Evolutionary conservation across 2,797 vertebrate genomes (phyloP), one percentile per base, ranked within the genome.

Genomic region (Gambusia yucatana): DNA sequence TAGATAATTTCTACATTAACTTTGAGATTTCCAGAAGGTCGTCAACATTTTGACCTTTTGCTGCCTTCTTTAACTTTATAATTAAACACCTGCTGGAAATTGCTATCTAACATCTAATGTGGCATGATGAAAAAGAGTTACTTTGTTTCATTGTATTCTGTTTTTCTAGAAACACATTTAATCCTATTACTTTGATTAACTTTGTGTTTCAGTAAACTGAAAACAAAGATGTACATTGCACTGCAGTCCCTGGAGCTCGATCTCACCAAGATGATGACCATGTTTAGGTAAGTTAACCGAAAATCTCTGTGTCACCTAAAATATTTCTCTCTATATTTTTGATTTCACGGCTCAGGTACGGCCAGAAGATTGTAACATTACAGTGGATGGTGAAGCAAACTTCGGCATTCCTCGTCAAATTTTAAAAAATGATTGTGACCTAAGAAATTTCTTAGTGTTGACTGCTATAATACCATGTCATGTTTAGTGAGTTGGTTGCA

Each of bases 151-250:
- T 10, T 75, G 16, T 33, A 44, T 61, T 8, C 14, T 44, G 55
- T 13, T 61, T 61, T 43, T 33, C 36, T 4, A 22, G 43, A 63
- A 75, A 25, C 17, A 25, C 28, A 25, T 76, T 47, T 65, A 44
- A 47, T 33, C 1, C 25, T 20, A 33, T 28, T 4, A 39, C 63
- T 4, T 11, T 73, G 9, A 61, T 59, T 1, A 0, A 76, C 44
- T 76, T 10, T 94, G 16, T 84, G 46, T 78, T 82, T 52, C 76
- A 99, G 98, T 94, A 99, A 99, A 95, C 93, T 98, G 77, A 99
- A 99, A 96, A 99, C 98, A 28, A 99, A 99, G 95, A 98, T 99
- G 98, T 99, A 99, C 85, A 96, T 99, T 85, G 98, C 98, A 33
- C 96, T 99, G 76, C 98, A 99, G 76, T 99, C 98, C 77, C 93